These are phyloP conservation scores for Cordilura impudica DNA, from an alignment of 2,888 invertebrate species.

Conservation along the genomic window DNA sequence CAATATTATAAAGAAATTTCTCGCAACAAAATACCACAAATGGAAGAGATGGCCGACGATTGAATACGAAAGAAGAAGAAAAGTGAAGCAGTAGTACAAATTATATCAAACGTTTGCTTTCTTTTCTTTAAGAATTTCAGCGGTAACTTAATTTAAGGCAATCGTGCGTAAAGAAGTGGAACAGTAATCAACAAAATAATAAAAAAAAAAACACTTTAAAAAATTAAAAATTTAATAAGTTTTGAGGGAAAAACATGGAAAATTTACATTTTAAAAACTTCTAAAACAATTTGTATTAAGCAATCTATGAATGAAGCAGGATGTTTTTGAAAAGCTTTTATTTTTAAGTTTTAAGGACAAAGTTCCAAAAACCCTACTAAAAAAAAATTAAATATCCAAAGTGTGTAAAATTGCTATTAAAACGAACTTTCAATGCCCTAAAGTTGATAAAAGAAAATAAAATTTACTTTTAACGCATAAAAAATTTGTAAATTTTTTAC, in stretches of 20 bases:
- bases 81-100: slow-evolving; percentile 20
- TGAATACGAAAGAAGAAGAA: not conserved
- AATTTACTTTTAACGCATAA: no score
- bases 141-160: slow-evolving; percentile 23
- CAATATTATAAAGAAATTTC: not conserved
- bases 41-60: not conserved
- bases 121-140: not conserved
- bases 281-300: not conserved
- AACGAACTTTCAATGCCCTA: no score
- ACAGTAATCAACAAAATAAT: not conserved
- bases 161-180: slow-evolving; percentile 24
- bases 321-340: not conserved
- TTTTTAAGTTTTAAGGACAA: no score
- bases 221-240: slow-evolving; percentile 20
- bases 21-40: not conserved
- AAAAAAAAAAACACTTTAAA: slow-evolving; percentile 18
- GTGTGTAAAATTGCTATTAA: no score
- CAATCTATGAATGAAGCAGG: not conserved
- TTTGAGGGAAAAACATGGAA: not conserved
- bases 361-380: not conserved
- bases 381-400: no score
- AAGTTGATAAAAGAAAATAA: no score
- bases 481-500: no score
- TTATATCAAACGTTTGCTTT: slow-evolving; percentile 38
- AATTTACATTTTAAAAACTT: not conserved